Evolutionary conservation across 2,888 invertebrate species (phyloP), one percentile per base, ranked within the genome.

Genomic region (Lordiphosa fenestrarum): DNA sequence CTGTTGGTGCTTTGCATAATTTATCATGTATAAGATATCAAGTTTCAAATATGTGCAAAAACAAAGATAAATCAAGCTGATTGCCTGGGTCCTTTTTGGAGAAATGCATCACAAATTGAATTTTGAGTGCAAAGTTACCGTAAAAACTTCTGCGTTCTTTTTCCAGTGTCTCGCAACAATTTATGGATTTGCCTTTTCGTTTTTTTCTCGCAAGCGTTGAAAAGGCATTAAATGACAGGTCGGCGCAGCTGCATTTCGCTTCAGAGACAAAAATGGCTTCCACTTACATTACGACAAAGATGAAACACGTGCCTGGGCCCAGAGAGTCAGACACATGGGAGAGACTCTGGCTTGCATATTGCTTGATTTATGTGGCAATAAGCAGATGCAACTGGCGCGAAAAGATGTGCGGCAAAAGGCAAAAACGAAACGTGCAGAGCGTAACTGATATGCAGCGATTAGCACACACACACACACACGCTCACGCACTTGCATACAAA

Each of bases 301-400:
- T 81, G 74, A 70, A 77, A 72, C 70, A 81, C 76, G 76, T 76
- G 81, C 69, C 76, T 67, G 53, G 69, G 63, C n/a, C 35, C 48
- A 52, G 1, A 25, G 12, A 47, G 7, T 25, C 6, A 23, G 25
- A 42, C 38, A 57, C 7, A 42, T 25, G 30, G 42, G 7, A 50
- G 7, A 50, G 69, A 48, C 53, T 64, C 63, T 58, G 69, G 63
- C 63, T 74, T 66, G 80, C 73, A 77, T 75, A 73, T 78, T 63
- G 75, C 62, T 49, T 73, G 78, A 78, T 78, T 78, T 78, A 78
- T 83, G 73, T 73, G 80, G 83, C 83, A 80, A 83, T 78, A 83
- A 83, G 78, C 80, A 78, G 77, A 77, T 77, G 82, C 69, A 77
- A 75, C 71, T 71, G 63, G 71, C 70, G 50, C 33, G 33, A 21